Conservation (phyloP, 1,140 invertebrate genomes). For the Drosophila equinoxialis region DNA sequence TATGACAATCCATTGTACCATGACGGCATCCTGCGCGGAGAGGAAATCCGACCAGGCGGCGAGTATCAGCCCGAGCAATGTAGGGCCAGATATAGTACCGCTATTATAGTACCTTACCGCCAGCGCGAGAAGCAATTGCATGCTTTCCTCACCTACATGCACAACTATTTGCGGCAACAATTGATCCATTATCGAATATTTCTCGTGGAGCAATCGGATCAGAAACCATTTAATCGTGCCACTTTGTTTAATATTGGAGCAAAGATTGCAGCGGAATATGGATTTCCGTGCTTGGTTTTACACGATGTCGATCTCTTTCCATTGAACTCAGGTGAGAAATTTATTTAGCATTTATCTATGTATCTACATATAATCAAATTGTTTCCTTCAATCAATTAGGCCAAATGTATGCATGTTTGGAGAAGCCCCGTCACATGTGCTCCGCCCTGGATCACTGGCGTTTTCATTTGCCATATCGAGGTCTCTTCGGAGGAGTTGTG, state of each 20-base stretch:
- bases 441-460: constrained; percentile 95
- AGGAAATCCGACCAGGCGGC: constrained; percentile 67
- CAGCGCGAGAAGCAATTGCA: constrained; percentile 91
- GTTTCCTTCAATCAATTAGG: constrained; percentile 91
- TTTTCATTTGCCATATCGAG: constrained; percentile 90
- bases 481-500: constrained; percentile 90
- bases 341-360: too few relatives aligned
- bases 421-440: constrained; percentile 95
- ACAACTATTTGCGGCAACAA: constrained; percentile 94
- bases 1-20: constrained; percentile 60
- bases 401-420: constrained; percentile 96
- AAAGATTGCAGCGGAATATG: constrained; percentile 87
- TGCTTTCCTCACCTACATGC: constrained; percentile 93
- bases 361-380: too few relatives aligned
- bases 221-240: constrained; percentile 94
- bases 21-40: constrained; percentile 50
- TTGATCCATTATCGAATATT: constrained; percentile 92
- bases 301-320: constrained; percentile 98
- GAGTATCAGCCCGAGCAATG: constrained; percentile 87
- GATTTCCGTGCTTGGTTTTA: constrained; percentile 95
- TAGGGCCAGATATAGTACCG: constrained; percentile 89
- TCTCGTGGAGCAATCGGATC: constrained; percentile 93
- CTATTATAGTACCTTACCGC: constrained; percentile 94
- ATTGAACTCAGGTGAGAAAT: constrained; percentile 86
- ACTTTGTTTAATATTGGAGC: constrained; percentile 97